phyloP scores from a whole-genome alignment of 2,888 invertebrate genomes.

The Aplocera efformata region DNA sequence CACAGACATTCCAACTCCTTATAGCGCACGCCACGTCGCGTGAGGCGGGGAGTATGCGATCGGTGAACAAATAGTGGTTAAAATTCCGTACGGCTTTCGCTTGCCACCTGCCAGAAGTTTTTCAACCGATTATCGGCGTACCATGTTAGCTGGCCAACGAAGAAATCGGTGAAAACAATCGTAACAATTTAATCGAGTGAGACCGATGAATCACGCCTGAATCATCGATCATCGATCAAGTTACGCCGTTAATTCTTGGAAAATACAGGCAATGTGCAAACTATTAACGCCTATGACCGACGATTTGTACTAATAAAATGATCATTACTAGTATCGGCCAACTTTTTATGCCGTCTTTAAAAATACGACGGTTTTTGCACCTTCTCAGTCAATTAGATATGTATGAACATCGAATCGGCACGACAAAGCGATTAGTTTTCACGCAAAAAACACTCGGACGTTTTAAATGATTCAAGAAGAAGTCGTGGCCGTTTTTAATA shows the following conservation, averaged over 20 bases:
- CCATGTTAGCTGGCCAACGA: slow-evolving; percentile 29
- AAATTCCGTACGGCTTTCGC: slow-evolving; percentile 56
- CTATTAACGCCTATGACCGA: slow-evolving; percentile 13
- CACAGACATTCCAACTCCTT: slow-evolving; percentile 18
- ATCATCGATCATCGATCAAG: slow-evolving; percentile 42
- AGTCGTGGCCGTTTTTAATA: too few species aligned
- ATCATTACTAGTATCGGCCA: neutral
- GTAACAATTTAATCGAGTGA: slow-evolving; percentile 23
- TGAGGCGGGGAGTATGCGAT: slow-evolving; percentile 48
- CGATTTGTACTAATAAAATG: neutral
- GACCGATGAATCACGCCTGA: slow-evolving; percentile 41
- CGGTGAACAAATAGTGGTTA: slow-evolving; percentile 42
- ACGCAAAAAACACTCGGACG: too few species aligned
- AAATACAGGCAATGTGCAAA: slow-evolving; percentile 32
- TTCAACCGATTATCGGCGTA: slow-evolving; percentile 39
- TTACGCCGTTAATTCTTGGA: slow-evolving; percentile 35
- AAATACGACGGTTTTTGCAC: neutral
- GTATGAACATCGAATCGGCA: neutral
- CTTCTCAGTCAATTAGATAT: slow-evolving; percentile 3
- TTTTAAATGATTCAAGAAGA: too few species aligned
- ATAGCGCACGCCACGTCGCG: slow-evolving; percentile 55
- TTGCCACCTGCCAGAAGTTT: slow-evolving; percentile 43
- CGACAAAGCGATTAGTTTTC: neutral
- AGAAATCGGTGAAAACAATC: slow-evolving; percentile 32
- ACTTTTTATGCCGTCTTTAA: neutral